phyloP scores from a whole-genome alignment of 2,797 vertebrate genomes.

The Eidolon dupreanum region DNA sequence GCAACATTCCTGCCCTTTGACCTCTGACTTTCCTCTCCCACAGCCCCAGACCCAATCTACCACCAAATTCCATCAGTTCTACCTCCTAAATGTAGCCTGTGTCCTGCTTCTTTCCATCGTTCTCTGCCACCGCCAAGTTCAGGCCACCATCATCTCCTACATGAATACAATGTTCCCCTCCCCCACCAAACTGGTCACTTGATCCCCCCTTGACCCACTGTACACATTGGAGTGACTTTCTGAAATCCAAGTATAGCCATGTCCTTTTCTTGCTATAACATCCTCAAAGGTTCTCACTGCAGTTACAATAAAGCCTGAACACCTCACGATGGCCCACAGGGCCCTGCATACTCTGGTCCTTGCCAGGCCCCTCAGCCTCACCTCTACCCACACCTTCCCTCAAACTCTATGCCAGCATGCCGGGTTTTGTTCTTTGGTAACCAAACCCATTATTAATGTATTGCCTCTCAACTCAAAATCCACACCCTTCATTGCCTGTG shows the following conservation, averaged over 20 bases:
- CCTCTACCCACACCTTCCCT: neutral
- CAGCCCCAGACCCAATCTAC: neutral
- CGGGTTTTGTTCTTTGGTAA: neutral
- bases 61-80: neutral
- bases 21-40: neutral
- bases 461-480: neutral
- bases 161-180: neutral
- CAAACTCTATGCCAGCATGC: neutral
- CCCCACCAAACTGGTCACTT: neutral
- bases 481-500: neutral
- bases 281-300: neutral
- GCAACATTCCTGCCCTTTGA: neutral
- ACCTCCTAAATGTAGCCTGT: neutral
- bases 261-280: neutral
- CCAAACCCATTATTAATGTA: neutral
- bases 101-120: neutral
- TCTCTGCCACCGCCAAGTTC: neutral
- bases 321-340: neutral
- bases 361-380: neutral
- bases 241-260: neutral
- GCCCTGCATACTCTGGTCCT: neutral
- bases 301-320: neutral
- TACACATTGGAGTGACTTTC: neutral
- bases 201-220: neutral
- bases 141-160: neutral